A percentile compares a stretch with the other conserved stretches of the same genome.
These are phyloP conservation scores for Xiphias gladius DNA, from an alignment of 2,113 vertebrate species.

Conservation along the genomic window DNA sequence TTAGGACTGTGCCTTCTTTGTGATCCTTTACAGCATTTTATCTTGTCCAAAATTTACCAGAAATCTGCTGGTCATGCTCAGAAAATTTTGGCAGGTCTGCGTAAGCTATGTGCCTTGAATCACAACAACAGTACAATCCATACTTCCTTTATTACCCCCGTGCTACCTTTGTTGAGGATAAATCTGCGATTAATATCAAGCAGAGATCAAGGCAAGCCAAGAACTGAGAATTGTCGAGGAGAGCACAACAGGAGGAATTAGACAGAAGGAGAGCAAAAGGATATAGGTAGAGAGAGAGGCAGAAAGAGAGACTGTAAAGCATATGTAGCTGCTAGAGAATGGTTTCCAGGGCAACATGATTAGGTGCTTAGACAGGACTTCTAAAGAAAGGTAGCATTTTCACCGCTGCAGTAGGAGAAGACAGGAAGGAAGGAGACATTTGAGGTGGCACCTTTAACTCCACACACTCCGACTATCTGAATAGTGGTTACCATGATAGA, in stretches of 20 bases:
- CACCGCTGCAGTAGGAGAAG: slow-evolving; percentile 43
- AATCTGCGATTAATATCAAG: slow-evolving; percentile 43
- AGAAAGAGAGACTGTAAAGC: slow-evolving; percentile 31
- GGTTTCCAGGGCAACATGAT: slow-evolving; percentile 80
- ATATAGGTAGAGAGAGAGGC: slow-evolving; percentile 1
- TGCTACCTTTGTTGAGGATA: slow-evolving; percentile 9
- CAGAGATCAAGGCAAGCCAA: slow-evolving; percentile 28
- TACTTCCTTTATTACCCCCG: not conserved
- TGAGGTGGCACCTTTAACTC: slow-evolving; percentile 35
- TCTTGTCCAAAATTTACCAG: not conserved
- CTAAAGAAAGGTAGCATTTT: slow-evolving; percentile 68
- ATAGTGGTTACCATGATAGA: not conserved
- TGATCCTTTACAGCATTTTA: not conserved
- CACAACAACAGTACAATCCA: not conserved
- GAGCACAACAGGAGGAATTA: slow-evolving; percentile 27
- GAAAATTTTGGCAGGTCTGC: not conserved
- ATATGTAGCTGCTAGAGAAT: slow-evolving; percentile 50
- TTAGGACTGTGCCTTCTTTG: not conserved
- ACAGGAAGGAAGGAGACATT: slow-evolving; percentile 29
- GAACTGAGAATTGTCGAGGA: not conserved
- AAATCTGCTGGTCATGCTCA: not conserved
- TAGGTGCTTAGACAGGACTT: slow-evolving; percentile 65
- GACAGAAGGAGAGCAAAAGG: slow-evolving; percentile 19
- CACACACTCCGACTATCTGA: not conserved
- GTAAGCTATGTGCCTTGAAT: not conserved